Base-by-base conservation (phyloP, 2,797 vertebrate genomes). In the Clarias laeviceps region DNA sequence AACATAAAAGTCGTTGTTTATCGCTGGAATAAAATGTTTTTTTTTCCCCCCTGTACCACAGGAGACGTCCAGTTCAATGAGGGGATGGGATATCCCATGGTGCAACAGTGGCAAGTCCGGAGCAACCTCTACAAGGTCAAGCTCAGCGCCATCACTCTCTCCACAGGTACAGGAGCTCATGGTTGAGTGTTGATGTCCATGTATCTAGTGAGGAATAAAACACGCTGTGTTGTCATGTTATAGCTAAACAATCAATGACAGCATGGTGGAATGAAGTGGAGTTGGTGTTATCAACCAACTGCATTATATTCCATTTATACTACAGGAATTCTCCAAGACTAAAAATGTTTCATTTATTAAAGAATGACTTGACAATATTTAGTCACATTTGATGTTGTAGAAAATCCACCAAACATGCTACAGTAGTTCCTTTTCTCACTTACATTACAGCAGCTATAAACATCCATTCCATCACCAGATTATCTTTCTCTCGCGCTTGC, bases 111-210 rank as follows among this genome's bases (percentile, higher is more conserved):
- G 98, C 93, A 96, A 70, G 98, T 99, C 37, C 94, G 97, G 54
- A 99, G 98, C 94, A 99, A 99, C 92, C 95, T 99, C 59, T 99
- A 99, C 94, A 97, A 95, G 84, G 98, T 99, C 91, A 99, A 98
- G 89, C 97, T 99, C 87, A 99, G 96, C 91, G 96, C 97, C 89
- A 98, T 98, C 92, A 98, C 97, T 2, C 95, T 99, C 59, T 97
- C 98, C 1, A 91, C 97, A 97, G 98, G 98, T 99, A 91, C 68
- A 65, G 8, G 56, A 61, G 74, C 20, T 32, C 18, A 32, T 56
- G n/a, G 1, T 70, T 34, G 20, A 37, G 17, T 11, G 22, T 37
- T 32, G 45, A 45, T 45, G 45, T 37, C 69, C 69, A 22, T 70
- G 68, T 12, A 4, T 70, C 40, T 24, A 12, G 18, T 69, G 4